Base-by-base conservation (phyloP, 2,888 invertebrate species). In the Dendrolimus pini region DNA sequence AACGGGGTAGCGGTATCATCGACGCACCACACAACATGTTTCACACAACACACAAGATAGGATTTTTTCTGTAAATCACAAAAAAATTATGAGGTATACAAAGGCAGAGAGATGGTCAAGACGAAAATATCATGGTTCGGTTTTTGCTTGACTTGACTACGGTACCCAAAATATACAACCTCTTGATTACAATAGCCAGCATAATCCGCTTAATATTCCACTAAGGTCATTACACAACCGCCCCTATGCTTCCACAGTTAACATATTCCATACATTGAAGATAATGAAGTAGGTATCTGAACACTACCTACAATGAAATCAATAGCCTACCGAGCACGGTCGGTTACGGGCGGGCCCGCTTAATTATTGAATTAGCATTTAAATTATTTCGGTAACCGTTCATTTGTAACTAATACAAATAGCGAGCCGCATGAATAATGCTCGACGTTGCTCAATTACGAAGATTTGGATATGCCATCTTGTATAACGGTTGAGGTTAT, bases 321-420 rank as follows among this genome's bases (percentile, higher is more conserved):
- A 80, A 85, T 85, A 82, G 77, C 69, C 72, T 70, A 66, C 71
- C 73, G 69, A 74, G 77, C 78, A 75, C 75, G 75, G 71, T 75
- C 78, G 72, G 85, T 83, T 83, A 83, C 86, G 81, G 83, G 78
- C 76, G 82, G 85, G 78, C 79, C 83, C 83, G 78, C 78, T 89
- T 91, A 91, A 91, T 91, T 91, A 91, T 89, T 83, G 89, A 87
- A 91, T 91, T 91, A 90, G 91, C 91, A 91, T 91, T 88, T 91
- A 91, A 91, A 91, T 91, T 83, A 91, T 91, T 89, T 91, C 83
- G 91, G 90, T 85, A 90, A 86, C 89, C 91, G 84, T 90, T 90
- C 91, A 89, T 89, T 91, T 91, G 91, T 90, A 89, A 91, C 90
- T 91, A 91, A 91, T 88, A 89, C 89, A 89, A 90, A 89, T 89